phyloP scores from a whole-genome alignment of 2,888 invertebrate species.

The Tuberolachnus salignus region DNA sequence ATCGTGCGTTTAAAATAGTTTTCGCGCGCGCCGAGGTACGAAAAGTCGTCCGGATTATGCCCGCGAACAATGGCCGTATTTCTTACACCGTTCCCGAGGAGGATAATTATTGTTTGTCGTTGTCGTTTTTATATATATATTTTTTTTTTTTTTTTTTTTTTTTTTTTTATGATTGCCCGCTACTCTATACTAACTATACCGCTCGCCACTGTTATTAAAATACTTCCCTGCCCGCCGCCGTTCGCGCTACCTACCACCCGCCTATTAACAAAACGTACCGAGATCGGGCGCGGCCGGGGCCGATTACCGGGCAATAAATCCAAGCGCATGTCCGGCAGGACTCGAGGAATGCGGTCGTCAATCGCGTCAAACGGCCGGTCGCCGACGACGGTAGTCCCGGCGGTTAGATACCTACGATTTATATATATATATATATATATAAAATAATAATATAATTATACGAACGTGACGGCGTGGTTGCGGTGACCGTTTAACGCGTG shows the following conservation, averaged over 20 bases:
- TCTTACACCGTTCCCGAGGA: too few species aligned
- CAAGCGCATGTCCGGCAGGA: slow-evolving; percentile 29
- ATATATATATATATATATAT: too few species aligned
- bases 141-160: background rate
- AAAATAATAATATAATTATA: background rate
- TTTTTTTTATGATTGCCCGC: background rate
- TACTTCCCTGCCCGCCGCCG: background rate
- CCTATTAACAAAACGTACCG: background rate
- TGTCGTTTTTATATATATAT: too few species aligned
- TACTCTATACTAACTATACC: too few species aligned
- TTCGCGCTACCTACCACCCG: too few species aligned
- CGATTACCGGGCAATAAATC: slow-evolving; percentile 36
- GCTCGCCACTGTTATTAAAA: background rate
- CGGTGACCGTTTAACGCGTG: slow-evolving; percentile 11
- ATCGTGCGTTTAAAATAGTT: too few species aligned
- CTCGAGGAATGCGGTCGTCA: slow-evolving; percentile 42
- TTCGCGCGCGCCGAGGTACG: too few species aligned
- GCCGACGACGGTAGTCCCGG: background rate
- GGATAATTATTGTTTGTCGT: too few species aligned
- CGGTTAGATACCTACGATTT: too few species aligned
- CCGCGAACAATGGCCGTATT: too few species aligned
- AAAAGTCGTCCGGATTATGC: too few species aligned
- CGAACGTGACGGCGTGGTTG: too few species aligned
- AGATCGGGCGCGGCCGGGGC: background rate
- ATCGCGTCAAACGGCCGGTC: slow-evolving; percentile 10